Evolutionary conservation across 2,797 vertebrate genomes (phyloP), one percentile per base, ranked within the genome.

Genomic region (Todus mexicanus): DNA sequence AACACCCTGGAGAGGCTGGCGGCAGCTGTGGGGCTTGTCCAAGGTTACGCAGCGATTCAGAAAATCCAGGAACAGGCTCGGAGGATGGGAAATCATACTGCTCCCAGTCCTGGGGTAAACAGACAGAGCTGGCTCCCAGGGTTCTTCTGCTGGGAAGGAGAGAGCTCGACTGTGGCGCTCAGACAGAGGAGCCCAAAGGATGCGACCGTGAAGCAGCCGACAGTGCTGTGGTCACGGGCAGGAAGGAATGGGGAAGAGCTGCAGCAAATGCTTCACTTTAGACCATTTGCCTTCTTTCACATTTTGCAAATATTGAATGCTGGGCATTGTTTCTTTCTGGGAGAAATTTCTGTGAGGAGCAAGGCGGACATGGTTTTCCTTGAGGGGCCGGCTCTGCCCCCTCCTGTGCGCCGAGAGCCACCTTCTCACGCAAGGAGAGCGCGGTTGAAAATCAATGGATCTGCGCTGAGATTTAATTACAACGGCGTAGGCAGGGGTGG

Each of bases 401-500:
- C 63, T 78, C 53, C 74, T 47, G 69, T 9, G 1, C 3, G 7
- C 87, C 1, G 29, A 78, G 84, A 8, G 1, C 73, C 29, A 10
- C 84, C 76, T 81, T 43, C 90, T 84, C 50, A 3, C 48, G 9
- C 27, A 31, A 73, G 64, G 78, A 85, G 72, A 80, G 42, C 2
- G 2, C 1, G 4, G 84, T 6, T 51, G 82, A 59, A 94, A 94
- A 93, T 95, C 95, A 72, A 90, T 95, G 93, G 81, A 23, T n/a
- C 89, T 86, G 71, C 60, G 5, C 40, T 14, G 92, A 86, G 91
- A 86, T 95, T 96, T 93, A 95, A 95, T 96, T 96, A 95, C 79
- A 42, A 48, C 53, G 18, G 82, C 4, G 0, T 45, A 75, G 89
- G 89, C 94, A 93, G 83, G 92, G 91, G 72, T 89, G 93, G 92